phyloP scores from a whole-genome alignment of 2,888 invertebrate species.

The Pandemis cinnamomeana region DNA sequence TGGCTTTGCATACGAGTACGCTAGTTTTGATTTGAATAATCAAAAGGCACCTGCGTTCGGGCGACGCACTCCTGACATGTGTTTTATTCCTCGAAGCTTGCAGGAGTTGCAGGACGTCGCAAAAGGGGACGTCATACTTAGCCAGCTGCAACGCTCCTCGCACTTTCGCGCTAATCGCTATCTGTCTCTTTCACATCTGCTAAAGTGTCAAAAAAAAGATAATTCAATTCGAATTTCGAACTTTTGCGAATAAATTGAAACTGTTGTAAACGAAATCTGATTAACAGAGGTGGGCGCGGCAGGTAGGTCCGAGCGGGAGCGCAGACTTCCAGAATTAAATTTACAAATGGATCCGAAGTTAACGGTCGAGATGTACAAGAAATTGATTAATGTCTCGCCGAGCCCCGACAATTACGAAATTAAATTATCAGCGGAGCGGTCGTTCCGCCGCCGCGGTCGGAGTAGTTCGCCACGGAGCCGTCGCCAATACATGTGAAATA shows the following conservation, averaged over 20 bases:
- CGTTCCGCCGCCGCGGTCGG: slow-evolving; percentile 19
- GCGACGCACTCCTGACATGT: no score
- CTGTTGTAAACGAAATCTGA: slow-evolving; percentile 42
- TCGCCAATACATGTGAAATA: background rate
- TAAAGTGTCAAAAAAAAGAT: slow-evolving; percentile 33
- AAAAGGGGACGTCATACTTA: no score
- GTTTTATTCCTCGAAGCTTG: no score
- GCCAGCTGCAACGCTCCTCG: background rate
- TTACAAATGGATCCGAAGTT: slow-evolving; percentile 76
- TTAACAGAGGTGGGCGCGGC: slow-evolving; percentile 34
- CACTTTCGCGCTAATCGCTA: background rate
- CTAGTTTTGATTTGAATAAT: no score
- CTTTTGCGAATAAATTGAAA: slow-evolving; percentile 39
- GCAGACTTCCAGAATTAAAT: slow-evolving; percentile 65
- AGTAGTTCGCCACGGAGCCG: background rate
- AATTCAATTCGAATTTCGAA: slow-evolving; percentile 34
- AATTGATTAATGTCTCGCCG: slow-evolving; percentile 76
- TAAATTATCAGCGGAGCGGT: slow-evolving; percentile 64
- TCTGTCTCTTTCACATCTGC: background rate
- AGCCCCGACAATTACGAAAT: slow-evolving; percentile 77
- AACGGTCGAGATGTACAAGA: slow-evolving; percentile 70
- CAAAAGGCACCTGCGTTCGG: no score
- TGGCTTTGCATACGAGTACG: no score
- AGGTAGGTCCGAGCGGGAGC: slow-evolving; percentile 24
- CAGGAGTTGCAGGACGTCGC: no score